These are phyloP conservation scores for Ectropis grisescens DNA, from an alignment of 1,140 invertebrate species.

Conservation along the genomic window DNA sequence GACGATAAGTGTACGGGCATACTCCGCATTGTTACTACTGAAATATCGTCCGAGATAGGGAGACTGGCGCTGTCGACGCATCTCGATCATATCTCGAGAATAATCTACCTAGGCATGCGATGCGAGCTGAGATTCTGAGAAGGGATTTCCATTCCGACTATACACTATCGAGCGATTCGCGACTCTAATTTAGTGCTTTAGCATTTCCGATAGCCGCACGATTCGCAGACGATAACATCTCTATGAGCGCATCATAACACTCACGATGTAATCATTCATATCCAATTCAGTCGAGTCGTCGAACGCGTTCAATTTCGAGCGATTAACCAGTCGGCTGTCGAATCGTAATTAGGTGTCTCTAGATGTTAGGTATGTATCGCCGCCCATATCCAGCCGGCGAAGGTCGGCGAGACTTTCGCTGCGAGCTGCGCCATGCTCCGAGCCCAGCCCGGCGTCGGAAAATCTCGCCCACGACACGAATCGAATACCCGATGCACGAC, in stretches of 20 bases:
- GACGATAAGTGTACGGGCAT: constrained; percentile 20
- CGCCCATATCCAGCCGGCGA: constrained; percentile 56
- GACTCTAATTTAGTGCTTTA: too few species aligned
- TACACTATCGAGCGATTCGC: too few species aligned
- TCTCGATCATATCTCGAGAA: constrained; percentile 19
- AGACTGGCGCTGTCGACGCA: too few species aligned
- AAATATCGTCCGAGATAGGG: too few species aligned
- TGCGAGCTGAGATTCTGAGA: constrained; percentile 3
- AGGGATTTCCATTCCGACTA: too few species aligned
- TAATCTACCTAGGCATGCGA: constrained; percentile 20
- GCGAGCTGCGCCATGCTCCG: constrained; percentile 27
- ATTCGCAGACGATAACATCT: too few species aligned
- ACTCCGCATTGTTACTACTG: constrained; percentile 25
- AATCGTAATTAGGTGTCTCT: constrained; percentile 34
- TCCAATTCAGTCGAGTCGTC: constrained; percentile 6
- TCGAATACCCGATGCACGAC: constrained; percentile 26
- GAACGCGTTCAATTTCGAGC: neutral
- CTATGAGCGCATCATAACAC: too few species aligned
- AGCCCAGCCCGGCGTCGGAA: constrained; percentile 40
- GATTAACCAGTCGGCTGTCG: constrained; percentile 7
- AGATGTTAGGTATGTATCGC: constrained; percentile 35
- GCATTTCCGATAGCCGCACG: too few species aligned
- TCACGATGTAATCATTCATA: constrained; percentile 8
- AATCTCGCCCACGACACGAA: constrained; percentile 46
- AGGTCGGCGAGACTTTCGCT: constrained; percentile 65